Evolutionary conservation across 2,113 vertebrate genomes (phyloP).

Genomic region (Solenodon paradoxus): DNA sequence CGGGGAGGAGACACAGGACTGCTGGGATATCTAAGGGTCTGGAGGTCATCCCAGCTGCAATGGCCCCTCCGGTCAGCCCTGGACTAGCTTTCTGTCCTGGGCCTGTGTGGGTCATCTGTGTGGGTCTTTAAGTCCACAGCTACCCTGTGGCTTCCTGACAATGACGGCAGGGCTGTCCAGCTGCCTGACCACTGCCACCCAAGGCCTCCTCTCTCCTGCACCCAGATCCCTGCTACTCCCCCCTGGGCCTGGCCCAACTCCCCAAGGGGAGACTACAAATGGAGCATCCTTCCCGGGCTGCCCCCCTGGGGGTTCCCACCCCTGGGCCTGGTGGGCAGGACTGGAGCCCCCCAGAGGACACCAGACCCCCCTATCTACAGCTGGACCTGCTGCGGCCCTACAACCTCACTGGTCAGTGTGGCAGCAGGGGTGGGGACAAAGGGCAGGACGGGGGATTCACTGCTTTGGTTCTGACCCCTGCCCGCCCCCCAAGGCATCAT

Average conservation of each 20-base stretch:
- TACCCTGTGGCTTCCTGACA: not conserved
- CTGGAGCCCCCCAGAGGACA: constrained; percentile 81
- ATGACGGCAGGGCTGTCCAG: rapidly evolving
- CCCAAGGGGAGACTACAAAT: constrained; percentile 80
- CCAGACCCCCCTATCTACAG: constrained; percentile 79
- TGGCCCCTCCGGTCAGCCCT: too few species aligned
- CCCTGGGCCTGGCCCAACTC: constrained; percentile 83
- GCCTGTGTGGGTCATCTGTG: not conserved
- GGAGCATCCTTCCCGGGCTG: constrained; percentile 78
- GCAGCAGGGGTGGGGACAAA: not conserved
- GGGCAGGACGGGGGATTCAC: too few species aligned
- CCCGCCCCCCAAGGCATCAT: constrained; percentile 83
- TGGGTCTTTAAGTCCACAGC: not conserved
- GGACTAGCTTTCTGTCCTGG: not conserved
- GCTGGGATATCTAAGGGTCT: not conserved
- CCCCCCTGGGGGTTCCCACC: constrained; percentile 72
- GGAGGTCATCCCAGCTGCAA: not conserved
- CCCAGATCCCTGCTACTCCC: constrained; percentile 87
- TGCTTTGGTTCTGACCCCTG: not conserved
- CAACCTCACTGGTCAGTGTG: constrained; percentile 88
- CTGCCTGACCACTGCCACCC: too few species aligned
- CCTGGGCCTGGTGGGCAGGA: constrained; percentile 77
- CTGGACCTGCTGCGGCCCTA: constrained; percentile 82
- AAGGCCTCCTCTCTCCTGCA: not conserved
- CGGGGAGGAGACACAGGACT: not conserved